phyloP scores from a whole-genome alignment of 2,113 vertebrate genomes.

The Chloropsis hardwickii region DNA sequence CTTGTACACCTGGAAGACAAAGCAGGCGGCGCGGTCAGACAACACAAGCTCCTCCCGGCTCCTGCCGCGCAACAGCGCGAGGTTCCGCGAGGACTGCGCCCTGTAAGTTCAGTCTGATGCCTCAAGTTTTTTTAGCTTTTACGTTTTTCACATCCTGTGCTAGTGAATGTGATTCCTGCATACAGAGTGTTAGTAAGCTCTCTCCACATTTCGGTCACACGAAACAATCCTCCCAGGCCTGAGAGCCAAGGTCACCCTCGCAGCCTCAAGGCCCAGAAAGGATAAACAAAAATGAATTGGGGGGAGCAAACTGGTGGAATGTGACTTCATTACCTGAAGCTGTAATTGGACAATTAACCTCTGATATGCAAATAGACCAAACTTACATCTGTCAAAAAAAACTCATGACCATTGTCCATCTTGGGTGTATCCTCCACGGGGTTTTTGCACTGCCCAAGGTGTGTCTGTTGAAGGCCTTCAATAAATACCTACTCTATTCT shows the following conservation, averaged over 20 bases:
- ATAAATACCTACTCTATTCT: not conserved
- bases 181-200: not conserved
- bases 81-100: not conserved
- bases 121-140: not conserved
- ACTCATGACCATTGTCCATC: fast-evolving
- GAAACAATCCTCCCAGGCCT: not conserved
- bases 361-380: not conserved
- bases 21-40: not conserved
- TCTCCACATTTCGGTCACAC: too few relatives aligned
- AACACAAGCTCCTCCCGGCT: not conserved
- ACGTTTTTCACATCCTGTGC: not conserved
- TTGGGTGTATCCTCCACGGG: not conserved
- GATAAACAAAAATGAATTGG: too few relatives aligned
- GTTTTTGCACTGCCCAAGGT: not conserved
- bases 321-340: not conserved
- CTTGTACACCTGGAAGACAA: slow-evolving; percentile 86
- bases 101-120: not conserved
- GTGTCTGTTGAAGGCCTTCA: not conserved
- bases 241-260: not conserved
- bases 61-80: fast-evolving
- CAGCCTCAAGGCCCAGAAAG: not conserved
- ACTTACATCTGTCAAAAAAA: not conserved
- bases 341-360: not conserved
- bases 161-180: not conserved
- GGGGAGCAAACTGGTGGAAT: not conserved